Evolutionary conservation across 2,888 invertebrate genomes (phyloP).

Genomic region (Lasioglossum morio): DNA sequence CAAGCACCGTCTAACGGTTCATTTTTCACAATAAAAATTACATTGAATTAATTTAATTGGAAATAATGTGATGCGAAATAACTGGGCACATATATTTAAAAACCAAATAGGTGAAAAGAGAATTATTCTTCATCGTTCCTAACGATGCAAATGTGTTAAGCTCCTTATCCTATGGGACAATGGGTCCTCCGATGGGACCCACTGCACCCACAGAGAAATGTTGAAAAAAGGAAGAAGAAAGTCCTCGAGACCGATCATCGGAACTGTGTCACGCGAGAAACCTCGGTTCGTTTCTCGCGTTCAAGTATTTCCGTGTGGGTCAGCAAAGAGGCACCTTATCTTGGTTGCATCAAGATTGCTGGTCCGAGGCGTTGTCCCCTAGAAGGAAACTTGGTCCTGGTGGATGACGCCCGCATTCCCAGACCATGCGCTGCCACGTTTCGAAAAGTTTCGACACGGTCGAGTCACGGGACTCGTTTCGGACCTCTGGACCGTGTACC

Average conservation of each 20-base stretch:
- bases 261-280: not conserved
- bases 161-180: not conserved
- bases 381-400: conserved; percentile 63
- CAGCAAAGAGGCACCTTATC: conserved; percentile 33
- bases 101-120: too few species aligned
- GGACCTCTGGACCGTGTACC: not conserved
- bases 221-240: not conserved
- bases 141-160: not conserved
- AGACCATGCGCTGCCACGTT: conserved; percentile 48
- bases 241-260: not conserved
- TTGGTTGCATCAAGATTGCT: conserved; percentile 20
- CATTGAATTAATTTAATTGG: too few species aligned
- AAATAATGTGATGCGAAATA: too few species aligned
- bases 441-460: conserved; percentile 26
- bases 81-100: too few species aligned
- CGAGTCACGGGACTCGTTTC: not conserved
- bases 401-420: conserved; percentile 61
- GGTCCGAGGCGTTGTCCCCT: conserved; percentile 34
- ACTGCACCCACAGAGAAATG: not conserved
- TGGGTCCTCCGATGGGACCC: not conserved
- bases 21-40: too few species aligned
- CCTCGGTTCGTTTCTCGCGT: not conserved
- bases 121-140: not conserved
- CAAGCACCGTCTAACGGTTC: too few species aligned
- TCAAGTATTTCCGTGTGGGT: conserved; percentile 45